These are phyloP conservation scores for Drosophila flavopinicola DNA, from an alignment of 2,888 invertebrate species.

Conservation along the genomic window DNA sequence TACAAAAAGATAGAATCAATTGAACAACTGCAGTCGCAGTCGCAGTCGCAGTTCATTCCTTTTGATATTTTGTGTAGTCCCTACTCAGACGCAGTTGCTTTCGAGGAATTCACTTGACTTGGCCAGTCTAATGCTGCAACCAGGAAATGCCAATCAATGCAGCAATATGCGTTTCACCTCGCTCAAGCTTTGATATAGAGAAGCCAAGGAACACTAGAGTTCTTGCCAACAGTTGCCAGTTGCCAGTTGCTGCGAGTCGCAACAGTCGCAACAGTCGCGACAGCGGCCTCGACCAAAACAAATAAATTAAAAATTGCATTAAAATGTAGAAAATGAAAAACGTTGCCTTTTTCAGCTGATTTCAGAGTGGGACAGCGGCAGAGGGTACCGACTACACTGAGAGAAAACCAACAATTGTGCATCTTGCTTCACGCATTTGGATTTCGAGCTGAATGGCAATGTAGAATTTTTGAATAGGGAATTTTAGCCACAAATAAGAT, in stretches of 20 bases:
- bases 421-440: too few species aligned
- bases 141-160: slow-evolving; percentile 80
- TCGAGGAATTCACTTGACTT: slow-evolving; percentile 80
- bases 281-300: slow-evolving; percentile 64
- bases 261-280: slow-evolving; percentile 37
- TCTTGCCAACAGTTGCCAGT: too few species aligned
- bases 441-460: too few species aligned
- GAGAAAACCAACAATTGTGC: too few species aligned
- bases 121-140: slow-evolving; percentile 77
- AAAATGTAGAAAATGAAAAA: slow-evolving; percentile 80
- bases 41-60: slow-evolving; percentile 12
- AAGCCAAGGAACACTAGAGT: slow-evolving; percentile 34
- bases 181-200: slow-evolving; percentile 53
- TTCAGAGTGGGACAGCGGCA: slow-evolving; percentile 21
- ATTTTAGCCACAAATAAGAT: too few species aligned
- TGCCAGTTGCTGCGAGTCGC: slow-evolving; percentile 16
- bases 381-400: neutral
- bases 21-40: slow-evolving; percentile 29
- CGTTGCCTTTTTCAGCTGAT: slow-evolving; percentile 76
- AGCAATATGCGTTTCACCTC: slow-evolving; percentile 68
- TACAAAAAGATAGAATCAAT: slow-evolving; percentile 19
- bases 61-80: slow-evolving; percentile 8
- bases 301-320: slow-evolving; percentile 81
- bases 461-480: too few species aligned
- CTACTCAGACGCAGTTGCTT: slow-evolving; percentile 47